Evolutionary conservation across 2,797 vertebrate genomes (phyloP).

Genomic region (Cirrhinus molitorella): DNA sequence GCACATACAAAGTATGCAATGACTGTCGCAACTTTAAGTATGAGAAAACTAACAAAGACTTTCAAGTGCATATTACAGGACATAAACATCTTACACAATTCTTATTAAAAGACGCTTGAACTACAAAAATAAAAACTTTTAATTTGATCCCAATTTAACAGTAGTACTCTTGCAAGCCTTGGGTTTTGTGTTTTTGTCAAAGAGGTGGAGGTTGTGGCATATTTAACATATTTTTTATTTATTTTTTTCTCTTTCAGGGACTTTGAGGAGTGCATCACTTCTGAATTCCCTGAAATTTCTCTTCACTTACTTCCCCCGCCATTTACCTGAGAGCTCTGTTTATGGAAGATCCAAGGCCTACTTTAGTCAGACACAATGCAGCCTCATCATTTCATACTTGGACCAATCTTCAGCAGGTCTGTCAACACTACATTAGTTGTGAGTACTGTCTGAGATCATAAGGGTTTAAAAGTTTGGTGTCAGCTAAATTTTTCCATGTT

Average conservation of each 20-base stretch:
- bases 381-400: background rate
- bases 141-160: background rate
- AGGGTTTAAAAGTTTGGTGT: background rate
- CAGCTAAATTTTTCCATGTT: background rate
- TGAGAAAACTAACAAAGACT: background rate
- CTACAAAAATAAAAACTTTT: background rate
- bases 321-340: slow-evolving; percentile 7
- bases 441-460: background rate
- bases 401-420: background rate
- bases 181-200: background rate
- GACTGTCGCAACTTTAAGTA: background rate
- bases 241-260: background rate
- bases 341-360: background rate
- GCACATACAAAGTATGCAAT: background rate
- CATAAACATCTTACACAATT: background rate
- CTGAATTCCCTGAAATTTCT: background rate
- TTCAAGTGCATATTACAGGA: no score
- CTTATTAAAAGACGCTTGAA: background rate
- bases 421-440: background rate
- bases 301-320: background rate
- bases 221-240: background rate
- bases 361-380: background rate
- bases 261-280: background rate
- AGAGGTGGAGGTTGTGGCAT: background rate
- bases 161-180: background rate